These are phyloP conservation scores for Cyprinella venusta DNA, from an alignment of 2,797 vertebrate species.

Conservation along the genomic window DNA sequence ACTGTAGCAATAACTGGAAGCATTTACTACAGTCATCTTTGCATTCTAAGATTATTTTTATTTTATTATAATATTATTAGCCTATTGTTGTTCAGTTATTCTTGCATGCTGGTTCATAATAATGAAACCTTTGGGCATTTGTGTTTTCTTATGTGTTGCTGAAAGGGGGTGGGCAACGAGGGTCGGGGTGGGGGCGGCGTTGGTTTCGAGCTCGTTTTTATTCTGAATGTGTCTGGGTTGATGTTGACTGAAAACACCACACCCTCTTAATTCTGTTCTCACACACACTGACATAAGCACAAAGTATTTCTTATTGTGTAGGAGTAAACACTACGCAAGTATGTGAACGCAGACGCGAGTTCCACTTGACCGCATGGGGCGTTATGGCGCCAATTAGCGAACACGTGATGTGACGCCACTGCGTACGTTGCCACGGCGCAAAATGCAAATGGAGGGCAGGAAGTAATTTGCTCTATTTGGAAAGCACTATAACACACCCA, in stretches of 20 bases:
- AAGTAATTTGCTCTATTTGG: no score
- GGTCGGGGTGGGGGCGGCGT: conserved; percentile 44
- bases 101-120: conserved; percentile 87
- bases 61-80: conserved; percentile 85
- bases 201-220: conserved; percentile 61
- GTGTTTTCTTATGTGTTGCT: conserved; percentile 78
- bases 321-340: not conserved
- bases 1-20: conserved; percentile 90
- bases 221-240: conserved; percentile 80
- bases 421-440: no score
- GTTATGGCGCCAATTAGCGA: not conserved
- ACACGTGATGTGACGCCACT: no score
- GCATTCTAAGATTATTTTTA: conserved; percentile 87
- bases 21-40: conserved; percentile 85
- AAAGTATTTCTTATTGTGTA: conserved; percentile 20
- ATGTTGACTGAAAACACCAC: conserved; percentile 74
- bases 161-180: conserved; percentile 44
- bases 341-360: not conserved
- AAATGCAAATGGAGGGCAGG: no score
- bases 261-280: conserved; percentile 73
- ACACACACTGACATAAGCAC: conserved; percentile 65
- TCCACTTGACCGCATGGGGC: not conserved
- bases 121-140: conserved; percentile 78
- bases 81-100: conserved; percentile 82
- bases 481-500: no score